Conservation (phyloP, 2,888 invertebrate genomes). For the Athalia rosae region DNA sequence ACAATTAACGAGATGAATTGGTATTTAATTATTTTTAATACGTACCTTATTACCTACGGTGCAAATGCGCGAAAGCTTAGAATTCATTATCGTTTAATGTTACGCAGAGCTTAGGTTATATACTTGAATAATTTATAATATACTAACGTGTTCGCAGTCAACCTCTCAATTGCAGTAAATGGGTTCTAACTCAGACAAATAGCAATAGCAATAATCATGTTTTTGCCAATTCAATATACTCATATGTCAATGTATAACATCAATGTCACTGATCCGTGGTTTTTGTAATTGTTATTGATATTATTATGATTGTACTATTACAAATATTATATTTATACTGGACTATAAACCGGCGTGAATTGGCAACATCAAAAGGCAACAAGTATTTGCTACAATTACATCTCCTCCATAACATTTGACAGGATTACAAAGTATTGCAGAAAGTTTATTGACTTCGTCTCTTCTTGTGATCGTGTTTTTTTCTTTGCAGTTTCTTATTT, state of each 20-base stretch:
- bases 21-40: not conserved
- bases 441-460: not conserved
- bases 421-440: not conserved
- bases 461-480: not conserved
- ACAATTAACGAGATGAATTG: too few species aligned
- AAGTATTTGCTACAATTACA: too few species aligned
- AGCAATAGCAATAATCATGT: constrained; percentile 31
- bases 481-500: not conserved
- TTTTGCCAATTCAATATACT: constrained; percentile 6
- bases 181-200: constrained; percentile 27
- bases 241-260: not conserved
- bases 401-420: too few species aligned
- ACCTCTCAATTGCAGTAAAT: constrained; percentile 33
- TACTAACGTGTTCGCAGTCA: not conserved
- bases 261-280: not conserved
- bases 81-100: not conserved
- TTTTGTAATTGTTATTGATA: too few species aligned
- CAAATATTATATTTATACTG: constrained; percentile 14
- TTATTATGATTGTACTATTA: constrained; percentile 5
- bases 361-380: not conserved
- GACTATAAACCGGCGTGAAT: not conserved
- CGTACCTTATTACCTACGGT: not conserved
- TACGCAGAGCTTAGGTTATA: not conserved
- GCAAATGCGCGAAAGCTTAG: not conserved
- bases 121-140: constrained; percentile 19